Conservation (phyloP, 2,113 vertebrate species). For the Crotalus viridis region DNA sequence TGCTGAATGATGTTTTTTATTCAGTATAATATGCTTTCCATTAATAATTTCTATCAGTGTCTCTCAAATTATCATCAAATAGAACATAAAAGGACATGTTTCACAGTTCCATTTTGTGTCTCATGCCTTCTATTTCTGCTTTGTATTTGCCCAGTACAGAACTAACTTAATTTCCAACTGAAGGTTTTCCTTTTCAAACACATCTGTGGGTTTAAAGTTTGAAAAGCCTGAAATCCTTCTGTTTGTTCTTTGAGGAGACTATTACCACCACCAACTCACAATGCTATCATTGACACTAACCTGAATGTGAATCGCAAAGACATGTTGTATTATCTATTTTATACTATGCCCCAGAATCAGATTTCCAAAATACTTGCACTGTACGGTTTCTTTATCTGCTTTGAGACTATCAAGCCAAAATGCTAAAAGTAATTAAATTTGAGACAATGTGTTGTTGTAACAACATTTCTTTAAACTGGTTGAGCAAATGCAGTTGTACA, state of each 20-base stretch:
- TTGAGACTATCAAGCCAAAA: constrained; percentile 90
- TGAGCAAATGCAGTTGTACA: neutral
- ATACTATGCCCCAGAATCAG: constrained; percentile 87
- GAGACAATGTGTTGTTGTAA: neutral
- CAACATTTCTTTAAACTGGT: neutral
- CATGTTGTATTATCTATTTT: constrained; percentile 86
- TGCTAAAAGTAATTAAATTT: neutral
- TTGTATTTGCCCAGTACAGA: constrained; percentile 90
- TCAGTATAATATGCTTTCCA: neutral
- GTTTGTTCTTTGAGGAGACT: constrained; percentile 89
- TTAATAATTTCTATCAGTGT: constrained; percentile 19
- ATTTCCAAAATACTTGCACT: constrained; percentile 97
- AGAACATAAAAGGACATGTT: neutral
- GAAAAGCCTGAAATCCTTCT: constrained; percentile 84
- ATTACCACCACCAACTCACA: constrained; percentile 92
- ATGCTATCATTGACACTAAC: constrained; percentile 86
- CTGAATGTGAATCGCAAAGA: constrained; percentile 90
- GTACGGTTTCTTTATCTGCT: constrained; percentile 91
- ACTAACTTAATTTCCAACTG: constrained; percentile 91
- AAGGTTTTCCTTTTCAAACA: constrained; percentile 86
- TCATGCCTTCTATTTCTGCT: constrained; percentile 70
- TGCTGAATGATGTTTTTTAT: neutral
- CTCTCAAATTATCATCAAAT: constrained; percentile 25
- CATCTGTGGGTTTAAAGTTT: constrained; percentile 76
- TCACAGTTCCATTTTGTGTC: neutral